Percentiles rank a stretch among this genome's conserved stretches.
phyloP scores from a whole-genome alignment of 1,140 invertebrate species.

The Diuraphis noxia region DNA sequence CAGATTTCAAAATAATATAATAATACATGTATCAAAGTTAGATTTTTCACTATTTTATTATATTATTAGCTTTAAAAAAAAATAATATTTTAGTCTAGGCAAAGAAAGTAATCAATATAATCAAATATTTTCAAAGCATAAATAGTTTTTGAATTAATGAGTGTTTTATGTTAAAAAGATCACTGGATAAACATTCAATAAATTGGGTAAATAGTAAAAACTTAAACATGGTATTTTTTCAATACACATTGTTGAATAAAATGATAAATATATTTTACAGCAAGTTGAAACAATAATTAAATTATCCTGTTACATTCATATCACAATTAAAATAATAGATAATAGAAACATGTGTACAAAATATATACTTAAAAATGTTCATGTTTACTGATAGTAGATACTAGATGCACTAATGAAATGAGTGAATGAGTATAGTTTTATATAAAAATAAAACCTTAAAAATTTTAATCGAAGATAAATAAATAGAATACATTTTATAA shows the following conservation, averaged over 20 bases:
- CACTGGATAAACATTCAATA: neutral
- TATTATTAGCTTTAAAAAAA: too few relatives aligned
- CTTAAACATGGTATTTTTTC: neutral
- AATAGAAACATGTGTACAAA: neutral
- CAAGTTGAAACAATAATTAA: neutral
- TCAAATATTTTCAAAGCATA: too few relatives aligned
- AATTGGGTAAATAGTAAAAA: neutral
- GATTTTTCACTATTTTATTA: too few relatives aligned
- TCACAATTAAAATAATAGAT: neutral
- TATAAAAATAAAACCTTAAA: neutral
- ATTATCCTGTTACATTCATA: neutral
- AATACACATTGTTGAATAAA: neutral
- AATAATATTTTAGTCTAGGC: too few relatives aligned
- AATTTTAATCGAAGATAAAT: neutral
- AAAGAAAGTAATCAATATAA: too few relatives aligned
- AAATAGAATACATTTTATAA: neutral
- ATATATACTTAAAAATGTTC: neutral
- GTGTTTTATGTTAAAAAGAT: too few relatives aligned
- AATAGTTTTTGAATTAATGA: too few relatives aligned
- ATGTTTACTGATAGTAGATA: neutral
- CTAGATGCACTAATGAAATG: neutral
- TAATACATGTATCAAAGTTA: too few relatives aligned
- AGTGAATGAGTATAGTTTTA: neutral
- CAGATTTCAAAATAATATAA: too few relatives aligned
- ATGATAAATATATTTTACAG: neutral